These are phyloP conservation scores for Tetranychus piercei DNA, from an alignment of 2,888 invertebrate genomes.

Conservation along the genomic window DNA sequence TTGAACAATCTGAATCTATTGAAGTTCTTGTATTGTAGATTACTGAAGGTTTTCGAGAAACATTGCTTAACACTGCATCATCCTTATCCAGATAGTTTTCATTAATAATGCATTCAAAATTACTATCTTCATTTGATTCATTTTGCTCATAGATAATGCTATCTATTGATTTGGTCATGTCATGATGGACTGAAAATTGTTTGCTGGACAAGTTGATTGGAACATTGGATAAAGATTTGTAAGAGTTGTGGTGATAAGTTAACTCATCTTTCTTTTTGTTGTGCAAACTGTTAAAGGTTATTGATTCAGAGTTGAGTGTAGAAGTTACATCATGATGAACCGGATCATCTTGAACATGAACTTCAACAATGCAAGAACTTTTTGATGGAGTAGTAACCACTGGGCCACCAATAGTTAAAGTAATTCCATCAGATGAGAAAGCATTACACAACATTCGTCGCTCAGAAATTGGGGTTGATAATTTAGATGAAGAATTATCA, in stretches of 20 bases:
- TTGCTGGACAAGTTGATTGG: conserved; percentile 23
- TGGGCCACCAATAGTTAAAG: conserved; percentile 23
- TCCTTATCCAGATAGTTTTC: background rate
- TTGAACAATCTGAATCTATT: background rate
- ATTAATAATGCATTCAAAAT: background rate
- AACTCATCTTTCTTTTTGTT: conserved; percentile 12
- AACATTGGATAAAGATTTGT: conserved; percentile 26
- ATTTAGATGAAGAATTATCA: conserved; percentile 22
- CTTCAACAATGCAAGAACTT: conserved; percentile 25
- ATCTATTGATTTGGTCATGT: background rate
- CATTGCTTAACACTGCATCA: background rate
- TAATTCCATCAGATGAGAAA: conserved; percentile 25
- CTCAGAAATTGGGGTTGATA: conserved; percentile 25
- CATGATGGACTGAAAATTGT: conserved; percentile 14
- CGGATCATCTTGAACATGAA: conserved; percentile 25
- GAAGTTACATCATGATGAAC: background rate
- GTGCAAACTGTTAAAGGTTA: conserved; percentile 25
- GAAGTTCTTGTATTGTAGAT: background rate
- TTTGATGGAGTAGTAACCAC: conserved; percentile 13
- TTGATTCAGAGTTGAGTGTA: conserved; percentile 17
- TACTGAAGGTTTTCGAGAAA: background rate
- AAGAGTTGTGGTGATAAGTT: conserved; percentile 18
- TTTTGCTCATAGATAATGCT: background rate
- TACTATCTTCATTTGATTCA: background rate
- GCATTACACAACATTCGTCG: conserved; percentile 25